Evolutionary conservation across 2,888 invertebrate genomes (phyloP), one percentile per base, ranked within the genome.

Genomic region (Eilema depressum): DNA sequence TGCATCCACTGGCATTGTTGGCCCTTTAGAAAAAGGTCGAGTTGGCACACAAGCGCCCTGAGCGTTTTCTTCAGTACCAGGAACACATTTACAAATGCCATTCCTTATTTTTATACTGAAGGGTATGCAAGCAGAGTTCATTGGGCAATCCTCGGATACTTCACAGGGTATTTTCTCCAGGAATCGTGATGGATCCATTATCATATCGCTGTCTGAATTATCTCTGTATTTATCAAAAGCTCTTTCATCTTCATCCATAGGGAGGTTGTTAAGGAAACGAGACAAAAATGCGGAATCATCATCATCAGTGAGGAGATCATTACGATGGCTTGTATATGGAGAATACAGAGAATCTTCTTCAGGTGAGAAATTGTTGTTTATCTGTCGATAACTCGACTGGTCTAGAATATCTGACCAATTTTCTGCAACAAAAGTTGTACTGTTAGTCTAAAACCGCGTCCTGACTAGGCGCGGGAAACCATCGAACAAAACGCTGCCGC

Each of bases 71-170:
- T 92, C 92, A 78, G 95, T 98, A 1, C 97, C 97, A 1, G 95
- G 92, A 28, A 96, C 92, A 90, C 98, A 98, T 84, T 96, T 96
- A 83, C 98, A 98, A 53, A 97, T 91, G 0, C 98, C 98, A 79
- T 96, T 96, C 59, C 96, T 92, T 3, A 96, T 93, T 85, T 97
- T 96, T 0, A 91, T 73, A 1, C 92, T 91, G 14, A 95, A 65
- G 0, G 93, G 93, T 66, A 97, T 91, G 87, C 98, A 98, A 81
- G 97, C 96, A 87, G 98, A 97, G 87, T 97, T 97, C 30, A 93
- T 92, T 0, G 96, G 96, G 84, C 98, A 98, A 66, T 96, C 93
- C 65, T 89, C 95, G 1, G 89, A 85, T 28, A 96, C 92, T 87
- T 96, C 96, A 90, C 97, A 98, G 5, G 96, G 90, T 17, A 95